phyloP scores from a whole-genome alignment of 2,797 vertebrate genomes.

The Danionella dracula region DNA sequence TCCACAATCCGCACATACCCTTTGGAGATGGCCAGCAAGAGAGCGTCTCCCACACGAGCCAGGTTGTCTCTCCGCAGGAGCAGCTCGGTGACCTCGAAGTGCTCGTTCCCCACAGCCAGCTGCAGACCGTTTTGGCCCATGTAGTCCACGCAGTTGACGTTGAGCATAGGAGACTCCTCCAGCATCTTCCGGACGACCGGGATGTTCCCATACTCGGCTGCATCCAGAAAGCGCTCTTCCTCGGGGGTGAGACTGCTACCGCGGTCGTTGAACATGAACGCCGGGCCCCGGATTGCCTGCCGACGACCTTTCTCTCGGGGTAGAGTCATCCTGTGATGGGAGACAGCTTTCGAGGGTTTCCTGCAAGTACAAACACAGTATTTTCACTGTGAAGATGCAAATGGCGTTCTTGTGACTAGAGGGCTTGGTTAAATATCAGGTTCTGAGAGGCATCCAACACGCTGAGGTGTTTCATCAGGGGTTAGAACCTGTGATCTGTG shows the following conservation, averaged over 20 bases:
- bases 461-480: slow-evolving; percentile 15
- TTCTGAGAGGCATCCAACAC: slow-evolving; percentile 19
- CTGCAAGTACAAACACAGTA: slow-evolving; percentile 46
- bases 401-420: neutral
- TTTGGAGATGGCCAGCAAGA: slow-evolving; percentile 85
- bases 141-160: slow-evolving; percentile 85
- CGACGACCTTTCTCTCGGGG: slow-evolving; percentile 82
- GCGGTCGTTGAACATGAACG: slow-evolving; percentile 82
- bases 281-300: slow-evolving; percentile 76
- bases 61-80: slow-evolving; percentile 80
- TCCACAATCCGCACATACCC: slow-evolving; percentile 86
- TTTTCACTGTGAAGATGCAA: slow-evolving; percentile 1
- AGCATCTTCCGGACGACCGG: slow-evolving; percentile 86
- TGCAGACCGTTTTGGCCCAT: slow-evolving; percentile 87
- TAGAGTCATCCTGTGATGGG: slow-evolving; percentile 67
- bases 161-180: slow-evolving; percentile 76
- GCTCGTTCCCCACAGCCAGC: slow-evolving; percentile 83
- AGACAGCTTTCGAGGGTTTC: slow-evolving; percentile 65
- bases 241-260: slow-evolving; percentile 75
- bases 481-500: neutral
- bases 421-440: neutral
- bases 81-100: slow-evolving; percentile 84
- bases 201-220: slow-evolving; percentile 84
- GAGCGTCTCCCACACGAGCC: slow-evolving; percentile 82
- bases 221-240: slow-evolving; percentile 82